Percentiles rank a stretch among this genome's conserved stretches.
Conservation (phyloP, 2,113 vertebrate species). For the Ciconia boyciana region DNA sequence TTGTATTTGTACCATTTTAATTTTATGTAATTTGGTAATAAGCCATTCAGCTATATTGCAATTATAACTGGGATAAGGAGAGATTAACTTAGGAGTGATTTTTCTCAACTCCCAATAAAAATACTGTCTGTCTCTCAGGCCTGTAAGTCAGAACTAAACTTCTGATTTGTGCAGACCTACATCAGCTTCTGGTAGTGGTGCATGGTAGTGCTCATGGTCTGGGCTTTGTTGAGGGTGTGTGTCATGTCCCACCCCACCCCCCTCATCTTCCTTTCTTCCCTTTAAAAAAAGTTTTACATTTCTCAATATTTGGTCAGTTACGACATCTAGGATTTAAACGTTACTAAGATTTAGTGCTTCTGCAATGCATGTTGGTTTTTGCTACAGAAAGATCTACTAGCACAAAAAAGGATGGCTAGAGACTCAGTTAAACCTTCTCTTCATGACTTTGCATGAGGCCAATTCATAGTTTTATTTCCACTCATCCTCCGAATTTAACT, state of each 20-base stretch:
- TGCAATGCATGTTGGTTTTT: not conserved
- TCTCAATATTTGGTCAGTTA: not conserved
- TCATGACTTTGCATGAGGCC: not conserved
- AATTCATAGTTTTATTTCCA: not conserved
- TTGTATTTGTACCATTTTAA: not conserved
- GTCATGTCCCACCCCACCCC: accelerated
- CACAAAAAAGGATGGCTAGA: not conserved
- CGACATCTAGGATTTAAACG: not conserved
- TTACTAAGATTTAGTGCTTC: not conserved
- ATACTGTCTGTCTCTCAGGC: not conserved
- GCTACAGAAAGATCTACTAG: not conserved
- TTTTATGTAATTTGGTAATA: not conserved
- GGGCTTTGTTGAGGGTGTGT: not conserved
- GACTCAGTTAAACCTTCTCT: not conserved
- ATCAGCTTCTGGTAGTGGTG: not conserved
- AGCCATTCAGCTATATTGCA: not conserved
- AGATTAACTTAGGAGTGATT: not conserved
- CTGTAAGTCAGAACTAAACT: not conserved
- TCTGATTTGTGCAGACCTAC: not conserved
- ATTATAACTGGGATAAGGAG: not conserved
- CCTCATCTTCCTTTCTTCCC: not conserved
- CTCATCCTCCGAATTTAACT: not conserved
- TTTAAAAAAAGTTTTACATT: not conserved
- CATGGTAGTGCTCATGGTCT: accelerated
- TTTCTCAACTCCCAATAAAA: not conserved